These are phyloP conservation scores for Trematomus bernacchii DNA, from an alignment of 2,797 vertebrate genomes.

Conservation along the genomic window DNA sequence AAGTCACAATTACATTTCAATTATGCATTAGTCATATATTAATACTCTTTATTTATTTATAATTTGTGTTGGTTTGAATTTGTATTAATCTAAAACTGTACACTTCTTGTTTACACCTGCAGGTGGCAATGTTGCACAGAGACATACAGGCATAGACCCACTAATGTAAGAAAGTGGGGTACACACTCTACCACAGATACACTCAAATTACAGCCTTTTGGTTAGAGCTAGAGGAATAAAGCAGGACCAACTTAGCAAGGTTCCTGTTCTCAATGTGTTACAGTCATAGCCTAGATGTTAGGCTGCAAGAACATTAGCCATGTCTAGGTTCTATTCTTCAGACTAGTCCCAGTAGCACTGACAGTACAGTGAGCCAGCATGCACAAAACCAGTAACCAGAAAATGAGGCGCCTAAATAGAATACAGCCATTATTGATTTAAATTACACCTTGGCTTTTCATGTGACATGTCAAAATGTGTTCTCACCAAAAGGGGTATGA, in stretches of 20 bases:
- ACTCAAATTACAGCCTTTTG: not conserved
- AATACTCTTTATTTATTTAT: not conserved
- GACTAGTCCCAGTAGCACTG: too few species aligned
- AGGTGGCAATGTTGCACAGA: constrained; percentile 65
- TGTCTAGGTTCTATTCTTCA: not conserved
- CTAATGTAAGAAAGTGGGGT: not conserved
- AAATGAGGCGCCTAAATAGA: not conserved
- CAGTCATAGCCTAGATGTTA: not conserved
- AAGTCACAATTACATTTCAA: not conserved
- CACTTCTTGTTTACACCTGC: constrained; percentile 38
- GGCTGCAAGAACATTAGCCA: not conserved
- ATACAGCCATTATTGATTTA: not conserved
- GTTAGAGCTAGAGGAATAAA: not conserved
- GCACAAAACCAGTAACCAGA: not conserved
- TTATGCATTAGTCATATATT: not conserved
- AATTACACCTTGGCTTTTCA: not conserved
- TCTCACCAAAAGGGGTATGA: not conserved
- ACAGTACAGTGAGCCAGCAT: not conserved
- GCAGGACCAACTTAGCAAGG: not conserved
- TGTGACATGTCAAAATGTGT: not conserved
- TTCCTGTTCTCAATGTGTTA: not conserved
- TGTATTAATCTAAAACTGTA: not conserved
- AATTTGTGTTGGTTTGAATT: not conserved
- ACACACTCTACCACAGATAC: not conserved
- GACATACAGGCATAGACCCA: not conserved